A percentile compares a stretch with the other conserved stretches of the same genome.
phyloP scores from a whole-genome alignment of 2,113 vertebrate species.

The Phasianus colchicus region DNA sequence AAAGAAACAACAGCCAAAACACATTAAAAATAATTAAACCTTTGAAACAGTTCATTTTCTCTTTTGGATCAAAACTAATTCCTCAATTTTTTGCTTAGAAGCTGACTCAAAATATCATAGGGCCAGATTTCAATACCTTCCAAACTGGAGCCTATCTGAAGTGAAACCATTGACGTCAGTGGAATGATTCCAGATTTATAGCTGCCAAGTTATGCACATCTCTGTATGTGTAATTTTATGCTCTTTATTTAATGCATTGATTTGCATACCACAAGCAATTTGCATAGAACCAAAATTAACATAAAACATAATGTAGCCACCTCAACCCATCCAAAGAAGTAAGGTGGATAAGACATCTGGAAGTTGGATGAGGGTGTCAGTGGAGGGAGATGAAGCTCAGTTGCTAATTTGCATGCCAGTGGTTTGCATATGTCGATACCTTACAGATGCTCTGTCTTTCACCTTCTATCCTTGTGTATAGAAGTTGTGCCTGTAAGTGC shows the following conservation, averaged over 20 bases:
- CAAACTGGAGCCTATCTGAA: slow-evolving; percentile 5
- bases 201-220: slow-evolving; percentile 69
- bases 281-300: slow-evolving; percentile 12
- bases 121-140: slow-evolving; percentile 54
- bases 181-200: slow-evolving; percentile 63
- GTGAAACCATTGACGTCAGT: slow-evolving; percentile 64
- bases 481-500: neutral
- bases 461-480: neutral
- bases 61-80: neutral
- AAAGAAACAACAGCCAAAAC: neutral
- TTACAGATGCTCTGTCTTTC: neutral
- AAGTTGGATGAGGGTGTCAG: neutral
- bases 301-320: neutral
- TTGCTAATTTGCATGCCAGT: neutral
- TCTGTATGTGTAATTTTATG: slow-evolving; percentile 55
- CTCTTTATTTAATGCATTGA: slow-evolving; percentile 54
- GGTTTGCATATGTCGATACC: neutral
- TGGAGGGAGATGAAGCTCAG: neutral
- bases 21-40: neutral
- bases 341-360: neutral
- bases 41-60: neutral
- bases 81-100: slow-evolving; percentile 21
- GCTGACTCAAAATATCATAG: slow-evolving; percentile 41
- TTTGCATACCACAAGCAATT: slow-evolving; percentile 57
- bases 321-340: accelerated